These are phyloP conservation scores for Cardiocondyla obscurior DNA, from an alignment of 1,140 invertebrate species.

Conservation along the genomic window DNA sequence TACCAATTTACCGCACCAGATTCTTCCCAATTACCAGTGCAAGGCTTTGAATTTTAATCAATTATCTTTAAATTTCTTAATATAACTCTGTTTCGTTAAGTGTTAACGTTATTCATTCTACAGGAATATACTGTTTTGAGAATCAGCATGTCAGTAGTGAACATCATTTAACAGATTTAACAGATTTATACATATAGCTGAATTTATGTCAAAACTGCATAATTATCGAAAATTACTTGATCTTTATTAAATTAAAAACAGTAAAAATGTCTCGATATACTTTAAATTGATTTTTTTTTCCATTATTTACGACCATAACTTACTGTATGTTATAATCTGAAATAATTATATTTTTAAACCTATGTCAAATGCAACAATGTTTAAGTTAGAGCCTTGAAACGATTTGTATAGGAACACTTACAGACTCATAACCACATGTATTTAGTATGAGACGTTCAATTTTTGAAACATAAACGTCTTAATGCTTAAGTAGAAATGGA, in stretches of 20 bases:
- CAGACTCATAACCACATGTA: constrained; percentile 61
- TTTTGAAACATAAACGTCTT: constrained; percentile 61
- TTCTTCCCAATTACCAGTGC: constrained; percentile 87
- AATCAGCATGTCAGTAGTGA: constrained; percentile 46
- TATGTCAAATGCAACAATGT: constrained; percentile 60
- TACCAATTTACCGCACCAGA: constrained; percentile 90
- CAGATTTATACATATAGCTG: constrained; percentile 45
- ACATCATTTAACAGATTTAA: constrained; percentile 50
- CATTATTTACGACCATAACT: constrained; percentile 7
- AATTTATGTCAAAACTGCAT: constrained; percentile 56
- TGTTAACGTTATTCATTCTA: constrained; percentile 57
- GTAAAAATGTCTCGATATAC: constrained; percentile 56
- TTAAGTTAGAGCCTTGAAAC: constrained; percentile 48
- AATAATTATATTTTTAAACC: constrained; percentile 37
- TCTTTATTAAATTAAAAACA: constrained; percentile 73
- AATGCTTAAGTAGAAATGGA: constrained; percentile 70
- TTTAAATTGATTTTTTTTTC: constrained; percentile 52
- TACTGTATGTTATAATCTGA: neutral
- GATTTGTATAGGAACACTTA: constrained; percentile 53
- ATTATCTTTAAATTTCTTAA: constrained; percentile 41
- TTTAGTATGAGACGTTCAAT: constrained; percentile 65
- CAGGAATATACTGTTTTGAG: constrained; percentile 48
- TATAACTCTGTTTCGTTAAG: constrained; percentile 62
- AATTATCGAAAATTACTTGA: constrained; percentile 63
- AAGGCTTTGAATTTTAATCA: constrained; percentile 91